Percentiles rank a stretch among this genome's conserved stretches.
Conservation (phyloP, 2,113 vertebrate genomes). For the Nestor notabilis region DNA sequence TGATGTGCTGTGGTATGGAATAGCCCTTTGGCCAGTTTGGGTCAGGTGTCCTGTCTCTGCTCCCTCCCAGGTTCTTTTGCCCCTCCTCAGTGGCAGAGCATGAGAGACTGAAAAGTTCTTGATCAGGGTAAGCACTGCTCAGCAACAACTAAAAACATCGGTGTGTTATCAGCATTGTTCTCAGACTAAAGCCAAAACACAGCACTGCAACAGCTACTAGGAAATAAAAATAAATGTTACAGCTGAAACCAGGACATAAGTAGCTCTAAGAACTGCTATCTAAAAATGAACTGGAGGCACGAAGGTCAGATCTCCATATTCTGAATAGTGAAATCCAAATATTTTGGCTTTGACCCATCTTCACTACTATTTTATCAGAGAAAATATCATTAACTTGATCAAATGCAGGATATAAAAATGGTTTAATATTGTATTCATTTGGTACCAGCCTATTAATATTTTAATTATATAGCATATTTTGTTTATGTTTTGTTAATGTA, state of each 20-base stretch:
- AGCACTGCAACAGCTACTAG: background rate
- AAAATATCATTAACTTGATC: background rate
- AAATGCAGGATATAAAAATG: background rate
- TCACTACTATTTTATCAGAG: background rate
- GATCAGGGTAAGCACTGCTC: background rate
- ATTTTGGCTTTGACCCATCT: background rate
- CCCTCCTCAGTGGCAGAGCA: background rate
- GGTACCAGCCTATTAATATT: background rate
- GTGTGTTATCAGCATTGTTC: background rate
- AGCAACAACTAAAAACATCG: background rate
- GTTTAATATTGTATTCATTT: background rate
- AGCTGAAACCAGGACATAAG: background rate
- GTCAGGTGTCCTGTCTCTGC: background rate
- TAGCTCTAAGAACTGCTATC: background rate
- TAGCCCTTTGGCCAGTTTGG: background rate
- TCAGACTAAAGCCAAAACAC: background rate
- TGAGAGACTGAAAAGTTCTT: background rate
- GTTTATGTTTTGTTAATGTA: background rate
- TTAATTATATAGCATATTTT: background rate
- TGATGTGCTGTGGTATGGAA: background rate
- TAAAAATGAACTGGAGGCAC: background rate
- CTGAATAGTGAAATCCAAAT: background rate
- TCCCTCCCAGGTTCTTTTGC: background rate
- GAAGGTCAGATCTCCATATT: background rate
- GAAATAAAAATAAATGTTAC: background rate